A percentile compares a stretch with the other conserved stretches of the same genome.
These are phyloP conservation scores for Illadopsis cleaveri DNA, from an alignment of 2,113 vertebrate genomes.

Conservation along the genomic window DNA sequence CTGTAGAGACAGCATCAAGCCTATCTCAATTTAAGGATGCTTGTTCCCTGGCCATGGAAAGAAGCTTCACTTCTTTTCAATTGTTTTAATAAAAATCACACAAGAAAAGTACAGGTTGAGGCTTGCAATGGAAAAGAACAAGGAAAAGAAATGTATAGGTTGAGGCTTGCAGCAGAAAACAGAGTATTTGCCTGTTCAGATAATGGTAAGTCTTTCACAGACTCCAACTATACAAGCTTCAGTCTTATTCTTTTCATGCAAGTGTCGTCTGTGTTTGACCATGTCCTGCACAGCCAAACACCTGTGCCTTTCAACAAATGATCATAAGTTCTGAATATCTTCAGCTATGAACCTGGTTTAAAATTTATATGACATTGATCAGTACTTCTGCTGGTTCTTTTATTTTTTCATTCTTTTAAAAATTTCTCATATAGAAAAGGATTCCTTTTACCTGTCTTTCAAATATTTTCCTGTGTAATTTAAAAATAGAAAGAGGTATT, in stretches of 20 bases:
- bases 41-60: neutral
- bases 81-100: neutral
- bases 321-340: neutral
- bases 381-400: neutral
- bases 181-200: neutral
- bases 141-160: neutral
- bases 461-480: neutral
- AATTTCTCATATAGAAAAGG: neutral
- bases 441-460: neutral
- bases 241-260: neutral
- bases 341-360: neutral
- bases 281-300: neutral
- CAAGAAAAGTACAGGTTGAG: neutral
- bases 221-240: neutral
- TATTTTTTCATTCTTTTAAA: fast-evolving
- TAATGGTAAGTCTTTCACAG: neutral
- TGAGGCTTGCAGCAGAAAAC: neutral
- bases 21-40: neutral
- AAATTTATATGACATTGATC: neutral
- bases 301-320: neutral
- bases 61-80: neutral
- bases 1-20: neutral
- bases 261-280: neutral
- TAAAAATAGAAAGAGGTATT: neutral
- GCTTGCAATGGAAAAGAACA: neutral